Conservation (phyloP, 2,797 vertebrate species). For the Knipowitschia caucasica region DNA sequence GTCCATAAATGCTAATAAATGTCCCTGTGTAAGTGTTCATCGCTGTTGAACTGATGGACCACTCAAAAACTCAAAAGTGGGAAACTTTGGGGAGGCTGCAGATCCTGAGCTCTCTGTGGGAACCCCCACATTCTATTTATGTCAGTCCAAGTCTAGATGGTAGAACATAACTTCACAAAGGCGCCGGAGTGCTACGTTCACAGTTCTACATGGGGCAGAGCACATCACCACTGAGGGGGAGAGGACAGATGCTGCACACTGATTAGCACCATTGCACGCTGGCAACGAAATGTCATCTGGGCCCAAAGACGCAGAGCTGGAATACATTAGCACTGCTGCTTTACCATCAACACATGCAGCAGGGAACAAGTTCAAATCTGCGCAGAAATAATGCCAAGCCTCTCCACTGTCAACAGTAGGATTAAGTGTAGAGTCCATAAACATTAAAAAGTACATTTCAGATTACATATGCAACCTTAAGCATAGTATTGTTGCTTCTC, state of each 20-base stretch:
- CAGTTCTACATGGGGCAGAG: not conserved
- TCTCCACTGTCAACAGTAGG: not conserved
- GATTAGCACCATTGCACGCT: not conserved
- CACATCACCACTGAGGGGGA: not conserved
- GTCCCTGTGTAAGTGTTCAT: too few species aligned
- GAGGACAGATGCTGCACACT: not conserved
- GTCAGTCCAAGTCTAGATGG: too few species aligned
- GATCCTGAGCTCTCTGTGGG: too few species aligned
- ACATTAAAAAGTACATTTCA: too few species aligned
- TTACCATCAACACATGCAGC: not conserved
- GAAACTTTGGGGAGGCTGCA: too few species aligned
- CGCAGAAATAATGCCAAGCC: not conserved
- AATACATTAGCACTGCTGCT: conserved; percentile 1
- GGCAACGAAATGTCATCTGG: conserved; percentile 3
- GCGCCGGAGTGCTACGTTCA: not conserved
- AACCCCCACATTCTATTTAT: too few species aligned
- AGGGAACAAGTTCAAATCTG: not conserved
- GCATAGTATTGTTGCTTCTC: too few species aligned
- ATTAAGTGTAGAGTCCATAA: not conserved
- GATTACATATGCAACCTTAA: not conserved
- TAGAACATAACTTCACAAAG: not conserved
- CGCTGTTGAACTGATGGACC: too few species aligned
- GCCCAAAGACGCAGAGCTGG: not conserved
- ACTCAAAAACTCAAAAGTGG: too few species aligned
- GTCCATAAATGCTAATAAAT: too few species aligned